Evolutionary conservation across 2,797 vertebrate genomes (phyloP), one percentile per base, ranked within the genome.

Genomic region (Melanotaenia maccullochi): DNA sequence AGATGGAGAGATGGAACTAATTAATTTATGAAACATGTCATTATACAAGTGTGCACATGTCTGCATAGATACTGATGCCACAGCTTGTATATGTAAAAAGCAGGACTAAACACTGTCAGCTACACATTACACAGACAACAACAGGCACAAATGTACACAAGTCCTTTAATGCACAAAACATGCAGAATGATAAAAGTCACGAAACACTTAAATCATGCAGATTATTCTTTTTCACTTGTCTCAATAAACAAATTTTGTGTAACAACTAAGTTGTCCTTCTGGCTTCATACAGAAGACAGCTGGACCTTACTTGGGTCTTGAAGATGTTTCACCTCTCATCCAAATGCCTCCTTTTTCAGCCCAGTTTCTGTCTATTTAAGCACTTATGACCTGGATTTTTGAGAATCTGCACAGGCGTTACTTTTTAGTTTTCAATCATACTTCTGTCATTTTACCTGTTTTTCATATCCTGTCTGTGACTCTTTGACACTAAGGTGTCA

Each of bases 11-110:
- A 5, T 9, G 18, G 8, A 47, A 47, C 6, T 40, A n/a, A 78
- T 65, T 47, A 40, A 68, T 63, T 65, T 5, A 70, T 40, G 44
- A 49, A 20, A 75, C 18, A 35, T 59, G 22, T 30, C 4, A 12
- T 56, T 65, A 35, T 22, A 59, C 7, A 36, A 51, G 55, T 60
- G 11, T 35, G n/a, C 7, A 62, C 22, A 12, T 49, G 36, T 75
- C 57, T 76, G 20, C 20, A n/a, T 56, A 2, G 0, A 35, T 58
- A 42, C 58, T 24, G 33, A 13, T 49, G 30, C 14, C 47, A 49
- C 49, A 61, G 32, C 22, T 35, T 16, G 49, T 36, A 59, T 33
- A 11, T 47, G 20, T 24, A 13, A 20, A 62, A 22, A 28, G 9
- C 47, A 30, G 49, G n/a, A 18, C 12, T 18, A 9, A 44, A 20